These are phyloP conservation scores for Erythrocercus mccallii DNA, from an alignment of 2,113 vertebrate genomes.

Conservation along the genomic window DNA sequence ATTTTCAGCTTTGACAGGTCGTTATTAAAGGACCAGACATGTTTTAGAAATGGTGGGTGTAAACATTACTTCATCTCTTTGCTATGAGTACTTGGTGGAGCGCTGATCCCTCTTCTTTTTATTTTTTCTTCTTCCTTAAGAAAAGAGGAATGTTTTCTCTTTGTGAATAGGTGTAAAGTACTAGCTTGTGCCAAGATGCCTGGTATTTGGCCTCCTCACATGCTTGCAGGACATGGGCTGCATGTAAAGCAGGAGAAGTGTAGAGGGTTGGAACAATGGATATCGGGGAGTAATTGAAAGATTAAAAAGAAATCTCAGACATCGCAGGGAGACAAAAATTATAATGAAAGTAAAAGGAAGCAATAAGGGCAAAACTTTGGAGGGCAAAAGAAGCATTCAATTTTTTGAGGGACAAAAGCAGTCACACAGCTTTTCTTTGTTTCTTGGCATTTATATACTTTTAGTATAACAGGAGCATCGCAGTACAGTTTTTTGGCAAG, in stretches of 20 bases:
- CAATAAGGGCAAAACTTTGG: not conserved
- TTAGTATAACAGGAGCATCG: not conserved
- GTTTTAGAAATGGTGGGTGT: slow-evolving; percentile 34
- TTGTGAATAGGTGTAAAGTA: slow-evolving; percentile 61
- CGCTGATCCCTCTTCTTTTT: not conserved
- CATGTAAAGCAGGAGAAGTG: slow-evolving; percentile 53
- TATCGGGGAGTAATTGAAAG: slow-evolving; percentile 22
- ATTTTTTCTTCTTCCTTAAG: slow-evolving; percentile 32
- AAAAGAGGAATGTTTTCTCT: slow-evolving; percentile 50
- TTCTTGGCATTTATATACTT: not conserved
- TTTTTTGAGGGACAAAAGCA: not conserved
- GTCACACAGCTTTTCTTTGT: not conserved
- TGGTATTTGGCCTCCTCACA: slow-evolving; percentile 58
- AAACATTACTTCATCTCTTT: slow-evolving; percentile 63
- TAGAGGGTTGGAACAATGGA: slow-evolving; percentile 11
- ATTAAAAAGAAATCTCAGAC: slow-evolving; percentile 32
- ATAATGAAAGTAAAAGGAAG: not conserved
- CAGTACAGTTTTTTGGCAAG: not conserved
- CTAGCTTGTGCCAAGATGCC: slow-evolving; percentile 52
- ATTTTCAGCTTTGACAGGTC: slow-evolving; percentile 15
- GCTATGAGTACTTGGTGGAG: slow-evolving; percentile 31
- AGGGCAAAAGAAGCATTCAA: not conserved
- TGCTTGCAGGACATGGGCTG: slow-evolving; percentile 25
- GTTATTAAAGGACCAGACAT: slow-evolving; percentile 45
- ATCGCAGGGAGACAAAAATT: not conserved